Conservation (phyloP, 2,797 vertebrate species). For the Pelochelys cantorii region DNA sequence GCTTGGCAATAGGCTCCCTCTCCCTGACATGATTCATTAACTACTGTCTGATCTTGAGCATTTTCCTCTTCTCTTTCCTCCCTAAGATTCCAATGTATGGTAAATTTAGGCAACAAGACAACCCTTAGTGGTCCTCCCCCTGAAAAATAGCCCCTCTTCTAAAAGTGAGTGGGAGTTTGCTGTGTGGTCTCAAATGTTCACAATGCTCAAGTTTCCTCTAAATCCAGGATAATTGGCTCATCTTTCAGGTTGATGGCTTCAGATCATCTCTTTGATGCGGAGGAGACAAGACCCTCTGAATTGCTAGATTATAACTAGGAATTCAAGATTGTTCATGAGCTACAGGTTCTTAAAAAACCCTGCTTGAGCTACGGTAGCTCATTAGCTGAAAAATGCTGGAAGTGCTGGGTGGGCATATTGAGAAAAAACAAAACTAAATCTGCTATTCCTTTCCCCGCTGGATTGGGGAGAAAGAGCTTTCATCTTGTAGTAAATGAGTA, state of each 20-base stretch:
- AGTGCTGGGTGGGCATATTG: not conserved
- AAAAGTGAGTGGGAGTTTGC: fast-evolving
- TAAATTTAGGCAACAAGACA: not conserved
- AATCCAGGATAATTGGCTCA: not conserved
- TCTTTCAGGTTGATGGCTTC: slow-evolving; percentile 30
- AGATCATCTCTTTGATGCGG: not conserved
- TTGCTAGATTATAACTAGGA: slow-evolving; percentile 4
- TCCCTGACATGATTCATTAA: fast-evolving
- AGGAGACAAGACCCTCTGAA: fast-evolving
- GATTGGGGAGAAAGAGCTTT: not conserved
- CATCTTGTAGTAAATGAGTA: not conserved
- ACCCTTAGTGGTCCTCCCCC: not conserved
- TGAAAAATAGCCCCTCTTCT: not conserved
- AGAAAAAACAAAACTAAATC: not conserved
- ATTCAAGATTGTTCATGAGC: slow-evolving; percentile 36
- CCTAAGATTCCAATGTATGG: fast-evolving
- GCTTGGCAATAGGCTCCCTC: not conserved
- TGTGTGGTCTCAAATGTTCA: not conserved
- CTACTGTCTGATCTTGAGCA: not conserved
- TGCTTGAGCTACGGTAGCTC: slow-evolving; percentile 33
- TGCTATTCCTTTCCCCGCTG: not conserved
- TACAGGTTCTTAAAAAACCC: not conserved
- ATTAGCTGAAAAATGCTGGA: not conserved
- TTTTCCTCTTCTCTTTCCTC: fast-evolving
- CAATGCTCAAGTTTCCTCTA: not conserved